Evolutionary conservation across 1,140 invertebrate species (phyloP), one percentile per base, ranked within the genome.

Genomic region (Gonatopus flavifemur): DNA sequence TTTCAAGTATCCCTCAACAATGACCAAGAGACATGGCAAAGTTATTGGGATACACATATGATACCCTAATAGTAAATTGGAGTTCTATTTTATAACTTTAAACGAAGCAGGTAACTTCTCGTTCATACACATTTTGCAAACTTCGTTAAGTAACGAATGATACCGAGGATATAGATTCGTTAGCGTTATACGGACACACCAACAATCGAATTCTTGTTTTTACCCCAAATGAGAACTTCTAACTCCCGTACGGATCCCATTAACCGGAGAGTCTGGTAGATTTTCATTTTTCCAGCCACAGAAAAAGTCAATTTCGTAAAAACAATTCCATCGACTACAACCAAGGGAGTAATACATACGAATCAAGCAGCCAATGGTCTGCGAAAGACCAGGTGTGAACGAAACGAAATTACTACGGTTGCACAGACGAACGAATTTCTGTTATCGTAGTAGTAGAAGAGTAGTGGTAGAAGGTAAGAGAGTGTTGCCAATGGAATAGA

Each of bases 271-370:
- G 53, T 32, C n/a, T 53, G 32, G 49, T 62, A 49, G 57, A 62
- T 53, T 57, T 53, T 60, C 39, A 36, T 32, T 50, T 49, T 62
- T 62, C 52, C 42, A 33, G 36, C 47, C 41, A 55, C 39, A 46
- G 52, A 54, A 62, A 66, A 67, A 67, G 65, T 66, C 63, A 67
- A 67, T 67, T 67, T 66, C 59, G 57, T 59, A 67, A 67, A 67
- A 67, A 67, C 65, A 67, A 66, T 67, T 67, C 49, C 53, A 61
- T 52, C 53, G 51, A 64, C 57, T 49, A 50, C 47, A 46, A 40
- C 45, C 52, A 52, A 58, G 53, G 39, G 45, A 48, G 63, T 61
- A 62, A 63, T 62, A 66, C 52, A 55, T 65, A 64, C 56, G 62
- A 63, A 62, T 63, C 57, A 60, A 62, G 45, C 49, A 38, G 45